Evolutionary conservation across 1,140 invertebrate genomes (phyloP), one percentile per base, ranked within the genome.

Genomic region (Notospermus geniculatus): DNA sequence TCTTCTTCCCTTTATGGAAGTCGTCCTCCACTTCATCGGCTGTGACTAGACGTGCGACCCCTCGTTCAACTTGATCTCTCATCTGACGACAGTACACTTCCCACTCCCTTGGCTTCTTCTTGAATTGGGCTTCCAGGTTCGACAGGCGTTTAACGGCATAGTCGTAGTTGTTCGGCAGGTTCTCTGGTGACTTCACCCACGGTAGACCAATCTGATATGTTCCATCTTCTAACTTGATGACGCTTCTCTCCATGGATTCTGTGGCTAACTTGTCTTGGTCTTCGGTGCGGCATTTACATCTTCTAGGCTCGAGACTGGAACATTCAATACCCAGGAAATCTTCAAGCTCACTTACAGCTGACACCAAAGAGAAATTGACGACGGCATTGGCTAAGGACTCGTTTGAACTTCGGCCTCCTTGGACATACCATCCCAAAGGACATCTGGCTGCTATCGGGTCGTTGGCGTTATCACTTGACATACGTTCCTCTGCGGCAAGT

Each of bases 371-470:
- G 19, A 19, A 11, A 19, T 43, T 43, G 11, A 43, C 39, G 39
- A 19, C 19, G 19, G 19, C 39, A 43, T 11, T 43, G 11, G 39
- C 19, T 11, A 13, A 19, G 19, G 19, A 11, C 13, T 53, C 52
- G 22, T 53, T 23, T 53, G 13, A 17, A 22, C 52, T 11, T 11
- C 39, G 39, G 13, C 52, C 52, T 11, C 52, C 52, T 22, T 53
- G 52, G 13, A 53, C 52, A 25, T 53, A 53, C 52, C 52, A 53
- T 11, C 52, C 52, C 11, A 53, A 22, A 17, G 23, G 13, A 25
- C 13, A 53, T 23, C 52, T 13, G 11, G 52, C 13, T 11, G 15
- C 52, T 11, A 53, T 23, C 11, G 52, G 52, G 23, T 53, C 52
- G 23, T 53, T 22, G 9, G 13, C 15, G 9, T 53, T 17, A 53